Percentiles rank a stretch among this genome's conserved stretches.
Evolutionary conservation across 2,113 vertebrate genomes (phyloP).

Genomic region (Campylomormyrus tamandua): DNA sequence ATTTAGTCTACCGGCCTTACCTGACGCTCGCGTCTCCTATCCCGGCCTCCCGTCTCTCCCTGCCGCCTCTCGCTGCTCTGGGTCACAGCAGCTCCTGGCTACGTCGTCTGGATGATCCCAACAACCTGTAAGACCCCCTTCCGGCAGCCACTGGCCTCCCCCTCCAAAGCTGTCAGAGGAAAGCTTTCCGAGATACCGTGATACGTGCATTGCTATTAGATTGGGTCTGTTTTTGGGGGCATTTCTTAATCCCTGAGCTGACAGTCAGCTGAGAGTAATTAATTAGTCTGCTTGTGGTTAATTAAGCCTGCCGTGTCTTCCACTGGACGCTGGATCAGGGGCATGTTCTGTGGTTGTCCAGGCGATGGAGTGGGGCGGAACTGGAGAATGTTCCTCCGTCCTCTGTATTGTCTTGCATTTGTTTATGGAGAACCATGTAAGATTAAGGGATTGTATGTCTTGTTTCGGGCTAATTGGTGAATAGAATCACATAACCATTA

Average conservation of each 20-base stretch:
- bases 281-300: conserved; percentile 28
- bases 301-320: conserved; percentile 31
- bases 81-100: not conserved
- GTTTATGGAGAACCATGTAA: not conserved
- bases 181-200: not conserved
- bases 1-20: not conserved
- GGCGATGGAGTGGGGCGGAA: not conserved
- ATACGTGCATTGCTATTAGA: not conserved
- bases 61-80: not conserved
- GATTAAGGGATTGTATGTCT: not conserved
- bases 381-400: not conserved
- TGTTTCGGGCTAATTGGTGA: not conserved
- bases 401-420: not conserved
- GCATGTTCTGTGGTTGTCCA: not conserved
- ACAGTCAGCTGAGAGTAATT: conserved; percentile 24
- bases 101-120: not conserved
- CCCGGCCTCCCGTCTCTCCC: not conserved
- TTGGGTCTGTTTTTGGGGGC: conserved; percentile 11
- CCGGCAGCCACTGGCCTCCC: not conserved
- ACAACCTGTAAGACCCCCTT: not conserved
- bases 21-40: not conserved
- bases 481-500: not conserved
- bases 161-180: no score
- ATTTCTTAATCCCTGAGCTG: conserved; percentile 23
- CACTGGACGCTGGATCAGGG: conserved; percentile 3